Evolutionary conservation across 1,140 invertebrate genomes (phyloP), one percentile per base, ranked within the genome.

Genomic region (Lerema accius): DNA sequence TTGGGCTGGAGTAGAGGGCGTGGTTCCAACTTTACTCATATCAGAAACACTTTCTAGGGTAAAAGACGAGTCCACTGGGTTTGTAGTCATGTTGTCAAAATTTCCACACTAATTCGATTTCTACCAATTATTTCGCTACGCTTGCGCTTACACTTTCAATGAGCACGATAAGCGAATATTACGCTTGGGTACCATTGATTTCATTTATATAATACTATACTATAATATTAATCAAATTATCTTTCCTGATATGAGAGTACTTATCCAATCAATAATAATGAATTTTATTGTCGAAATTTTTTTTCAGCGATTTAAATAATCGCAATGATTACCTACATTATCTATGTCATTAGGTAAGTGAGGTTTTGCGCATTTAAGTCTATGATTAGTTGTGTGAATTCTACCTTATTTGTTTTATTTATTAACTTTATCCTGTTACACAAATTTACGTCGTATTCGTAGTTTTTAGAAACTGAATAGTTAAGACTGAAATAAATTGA

Each of bases 191-290:
- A 53, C 1, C 5, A 40, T 5, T 16, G 15, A 45, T 26, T 32
- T 40, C n/a, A 53, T 58, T 46, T 51, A 65, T 65, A 58, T 14
- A 45, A 10, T 49, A 37, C 5, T 23, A 23, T 23, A 35, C 26
- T 46, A 37, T 17, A 37, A 51, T 37, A 15, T 1, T 13, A 15
- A 45, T 45, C 13, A 39, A 11, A 9, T 58, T 45, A 45, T 58
- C 55, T 3, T 45, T n/a, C 26, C 10, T 11, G 40, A 43, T 58
- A 43, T 45, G 17, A 39, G 13, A 45, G 28, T 14, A 56, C n/a
- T 1, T 9, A 7, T 4, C 7, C 4, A 32, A 32, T 32, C 19
- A 23, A 23, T 32, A 32, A 23, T 23, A 23, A 23, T 23, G 19
- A 23, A 23, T 23, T 23, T 5, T 2, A 23, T 5, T 2, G 5